Evolutionary conservation across 1,140 invertebrate genomes (phyloP).

Genomic region (Ostrea edulis): DNA sequence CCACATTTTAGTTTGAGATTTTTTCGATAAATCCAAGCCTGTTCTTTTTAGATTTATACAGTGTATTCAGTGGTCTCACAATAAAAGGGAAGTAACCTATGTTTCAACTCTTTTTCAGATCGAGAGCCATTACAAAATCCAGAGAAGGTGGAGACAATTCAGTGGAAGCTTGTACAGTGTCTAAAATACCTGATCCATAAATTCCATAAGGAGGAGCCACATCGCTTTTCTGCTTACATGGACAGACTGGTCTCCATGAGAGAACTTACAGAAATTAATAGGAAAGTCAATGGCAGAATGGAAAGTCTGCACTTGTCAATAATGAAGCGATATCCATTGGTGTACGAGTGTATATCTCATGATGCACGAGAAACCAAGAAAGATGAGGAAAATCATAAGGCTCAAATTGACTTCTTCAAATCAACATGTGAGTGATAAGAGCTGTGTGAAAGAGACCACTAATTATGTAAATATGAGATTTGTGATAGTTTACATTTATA

Average conservation of each 20-base stretch:
- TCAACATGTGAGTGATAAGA: neutral
- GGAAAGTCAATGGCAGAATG: conserved; percentile 54
- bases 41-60: too few species aligned
- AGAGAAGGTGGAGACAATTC: conserved; percentile 64
- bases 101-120: conserved; percentile 49
- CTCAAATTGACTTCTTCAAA: neutral
- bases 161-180: conserved; percentile 65
- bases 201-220: conserved; percentile 55
- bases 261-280: conserved; percentile 63
- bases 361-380: conserved; percentile 30
- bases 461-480: too few species aligned
- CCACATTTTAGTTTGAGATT: too few species aligned
- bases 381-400: neutral
- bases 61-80: too few species aligned
- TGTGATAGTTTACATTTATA: too few species aligned
- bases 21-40: too few species aligned
- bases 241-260: conserved; percentile 60
- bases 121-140: conserved; percentile 58
- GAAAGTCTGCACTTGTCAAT: conserved; percentile 58
- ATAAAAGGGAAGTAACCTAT: neutral
- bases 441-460: neutral
- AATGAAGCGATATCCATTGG: conserved; percentile 53
- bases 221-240: conserved; percentile 61
- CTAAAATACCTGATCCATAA: conserved; percentile 61
- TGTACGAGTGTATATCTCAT: conserved; percentile 55